Base-by-base conservation (phyloP, 2,113 vertebrate genomes). In the Engystomops pustulosus region DNA sequence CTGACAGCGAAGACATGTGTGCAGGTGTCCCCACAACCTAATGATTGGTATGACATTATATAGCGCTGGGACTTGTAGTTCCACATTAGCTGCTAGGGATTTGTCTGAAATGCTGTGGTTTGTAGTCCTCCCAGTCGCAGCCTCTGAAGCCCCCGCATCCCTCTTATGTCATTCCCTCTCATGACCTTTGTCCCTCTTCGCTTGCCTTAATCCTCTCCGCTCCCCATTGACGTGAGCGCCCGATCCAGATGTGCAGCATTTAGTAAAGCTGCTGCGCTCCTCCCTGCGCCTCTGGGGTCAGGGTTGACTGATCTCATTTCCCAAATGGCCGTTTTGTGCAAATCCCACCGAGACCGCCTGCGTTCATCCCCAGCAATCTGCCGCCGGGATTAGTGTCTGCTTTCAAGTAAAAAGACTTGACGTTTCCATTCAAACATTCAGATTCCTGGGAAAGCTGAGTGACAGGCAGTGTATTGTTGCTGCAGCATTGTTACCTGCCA, bases 241-340 rank as follows among this genome's bases (percentile, higher is more conserved):
- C 55, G 8, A 41, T 83, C 81, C 81, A 76, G 81, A 83, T 83
- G 81, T 83, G 71, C 55, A 47, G 70, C 81, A 8, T 76, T 81
- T 69, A 53, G 47, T 45, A 81, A 81, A 55, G 34, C 55, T 62
- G 4, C 32, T 32, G 30, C 32, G 62, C 62, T 67, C 62, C 62
- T 67, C 32, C 62, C 62, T 32, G 17, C 11, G 34, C 5, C 4
- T 3, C 70, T 9, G 20, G 30, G 20, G 51, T 60, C 6, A 53
- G 34, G 53, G 75, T 51, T 17, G 32, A 38, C 32, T 60, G 53
- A 78, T 78, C 51, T 78, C 32, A 58, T 78, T 41, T 60, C 34
- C 51, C 51, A 53, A 41, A 60, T 58, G n/a, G 34, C 32, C n/a
- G 2, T 20, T 41, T n/a, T 53, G 32, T 25, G n/a, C 20, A 36